phyloP scores from a whole-genome alignment of 1,140 invertebrate species.

The Diorhabda elongata region DNA sequence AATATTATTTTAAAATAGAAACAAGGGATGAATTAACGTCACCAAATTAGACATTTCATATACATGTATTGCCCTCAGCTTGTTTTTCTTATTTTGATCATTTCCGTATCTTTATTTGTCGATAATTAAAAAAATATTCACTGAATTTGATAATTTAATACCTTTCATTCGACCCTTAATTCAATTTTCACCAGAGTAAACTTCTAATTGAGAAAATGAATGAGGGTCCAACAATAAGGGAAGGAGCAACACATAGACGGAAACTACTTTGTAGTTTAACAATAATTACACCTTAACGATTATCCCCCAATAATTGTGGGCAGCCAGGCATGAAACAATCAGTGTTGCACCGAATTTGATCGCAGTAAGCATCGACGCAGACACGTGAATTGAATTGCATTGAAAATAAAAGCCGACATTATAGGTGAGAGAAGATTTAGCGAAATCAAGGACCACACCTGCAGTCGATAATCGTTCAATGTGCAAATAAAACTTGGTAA shows the following conservation, averaged over 20 bases:
- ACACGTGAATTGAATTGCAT: background rate
- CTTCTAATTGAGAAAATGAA: background rate
- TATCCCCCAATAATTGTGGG: background rate
- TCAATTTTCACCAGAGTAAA: background rate
- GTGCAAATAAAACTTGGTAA: no score
- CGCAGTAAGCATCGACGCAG: conserved; percentile 1
- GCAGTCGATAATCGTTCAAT: no score
- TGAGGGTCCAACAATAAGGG: background rate
- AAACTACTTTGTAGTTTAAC: background rate
- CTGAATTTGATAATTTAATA: no score
- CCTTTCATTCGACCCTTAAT: no score
- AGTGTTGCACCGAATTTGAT: background rate
- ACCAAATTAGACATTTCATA: no score
- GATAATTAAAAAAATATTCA: no score
- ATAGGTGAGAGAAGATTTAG: background rate
- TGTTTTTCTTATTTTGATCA: no score
- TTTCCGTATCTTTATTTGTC: no score
- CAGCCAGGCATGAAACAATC: conserved; percentile 1
- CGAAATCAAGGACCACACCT: background rate
- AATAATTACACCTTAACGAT: conserved; percentile 1
- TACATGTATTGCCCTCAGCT: no score
- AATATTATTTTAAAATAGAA: no score
- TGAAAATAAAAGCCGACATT: background rate
- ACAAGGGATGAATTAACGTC: no score
- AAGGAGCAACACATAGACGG: background rate